A percentile compares a stretch with the other conserved stretches of the same genome.
Conservation (phyloP, 2,888 invertebrate genomes). For the Onthophagus sagittarius region DNA sequence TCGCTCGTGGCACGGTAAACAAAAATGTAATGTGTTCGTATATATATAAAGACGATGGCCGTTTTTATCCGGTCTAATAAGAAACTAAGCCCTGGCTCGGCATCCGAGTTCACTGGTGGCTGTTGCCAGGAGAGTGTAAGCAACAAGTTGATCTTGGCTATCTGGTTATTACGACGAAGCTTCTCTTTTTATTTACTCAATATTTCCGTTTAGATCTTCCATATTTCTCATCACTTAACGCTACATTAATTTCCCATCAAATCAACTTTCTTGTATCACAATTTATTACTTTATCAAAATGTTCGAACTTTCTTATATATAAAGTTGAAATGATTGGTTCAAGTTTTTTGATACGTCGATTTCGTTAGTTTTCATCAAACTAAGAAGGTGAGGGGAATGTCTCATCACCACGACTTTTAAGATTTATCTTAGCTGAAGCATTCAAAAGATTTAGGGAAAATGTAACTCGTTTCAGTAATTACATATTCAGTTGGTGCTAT, state of each 20-base stretch:
- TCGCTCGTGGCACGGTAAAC: not conserved
- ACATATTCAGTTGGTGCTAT: too few species aligned
- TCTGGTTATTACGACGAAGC: not conserved
- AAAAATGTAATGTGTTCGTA: slow-evolving; percentile 8
- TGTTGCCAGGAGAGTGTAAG: not conserved
- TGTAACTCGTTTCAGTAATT: too few species aligned
- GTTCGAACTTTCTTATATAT: too few species aligned
- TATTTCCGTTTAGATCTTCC: not conserved
- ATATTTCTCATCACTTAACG: not conserved
- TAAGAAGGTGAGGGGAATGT: too few species aligned
- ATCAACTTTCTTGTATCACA: too few species aligned
- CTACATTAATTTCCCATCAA: not conserved
- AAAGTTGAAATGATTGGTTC: too few species aligned
- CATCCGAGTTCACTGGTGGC: not conserved
- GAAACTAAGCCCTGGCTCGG: slow-evolving; percentile 8
- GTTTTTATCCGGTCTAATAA: slow-evolving; percentile 13
- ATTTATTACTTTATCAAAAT: too few species aligned
- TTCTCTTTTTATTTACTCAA: slow-evolving; percentile 1
- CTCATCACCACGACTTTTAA: too few species aligned
- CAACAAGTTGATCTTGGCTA: slow-evolving; percentile 9
- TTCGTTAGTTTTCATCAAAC: too few species aligned
- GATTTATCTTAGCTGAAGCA: too few species aligned
- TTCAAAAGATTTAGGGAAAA: too few species aligned
- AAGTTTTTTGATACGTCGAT: too few species aligned
- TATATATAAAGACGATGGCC: slow-evolving; percentile 9